These are phyloP conservation scores for Psittacara wagleri DNA, from an alignment of 2,113 vertebrate genomes.

Conservation along the genomic window DNA sequence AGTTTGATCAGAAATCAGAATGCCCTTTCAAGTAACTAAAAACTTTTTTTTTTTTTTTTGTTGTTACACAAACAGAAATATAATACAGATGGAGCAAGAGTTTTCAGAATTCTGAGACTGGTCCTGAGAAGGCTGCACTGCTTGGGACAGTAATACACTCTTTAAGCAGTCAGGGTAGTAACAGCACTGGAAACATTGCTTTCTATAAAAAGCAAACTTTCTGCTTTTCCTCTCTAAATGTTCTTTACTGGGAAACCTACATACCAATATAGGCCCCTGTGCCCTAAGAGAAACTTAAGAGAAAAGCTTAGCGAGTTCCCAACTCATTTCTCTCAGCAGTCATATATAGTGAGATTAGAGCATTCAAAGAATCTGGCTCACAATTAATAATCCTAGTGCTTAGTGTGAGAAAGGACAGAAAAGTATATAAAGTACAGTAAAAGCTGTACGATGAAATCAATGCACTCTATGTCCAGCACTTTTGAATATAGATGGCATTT, in stretches of 20 bases:
- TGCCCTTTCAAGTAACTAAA: not conserved
- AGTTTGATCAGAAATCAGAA: not conserved
- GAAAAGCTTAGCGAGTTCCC: not conserved
- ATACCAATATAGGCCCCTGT: not conserved
- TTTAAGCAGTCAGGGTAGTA: accelerated
- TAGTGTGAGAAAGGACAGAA: not conserved
- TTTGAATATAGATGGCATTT: constrained; percentile 12
- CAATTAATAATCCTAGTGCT: not conserved
- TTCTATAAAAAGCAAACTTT: not conserved
- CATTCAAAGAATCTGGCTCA: not conserved
- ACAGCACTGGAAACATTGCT: not conserved
- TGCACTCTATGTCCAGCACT: not conserved
- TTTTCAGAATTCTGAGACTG: not conserved
- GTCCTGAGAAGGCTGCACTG: not conserved
- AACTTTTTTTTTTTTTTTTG: not conserved
- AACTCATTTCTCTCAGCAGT: not conserved
- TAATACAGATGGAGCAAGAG: not conserved
- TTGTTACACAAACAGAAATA: not conserved
- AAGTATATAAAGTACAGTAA: not conserved
- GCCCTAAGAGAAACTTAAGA: not conserved
- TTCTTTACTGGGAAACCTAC: not conserved
- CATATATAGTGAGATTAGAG: not conserved
- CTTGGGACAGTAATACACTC: not conserved
- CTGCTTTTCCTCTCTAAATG: not conserved
- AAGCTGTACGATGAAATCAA: not conserved